phyloP scores from a whole-genome alignment of 2,888 invertebrate genomes.

The Hirtodrosophila alboralis region DNA sequence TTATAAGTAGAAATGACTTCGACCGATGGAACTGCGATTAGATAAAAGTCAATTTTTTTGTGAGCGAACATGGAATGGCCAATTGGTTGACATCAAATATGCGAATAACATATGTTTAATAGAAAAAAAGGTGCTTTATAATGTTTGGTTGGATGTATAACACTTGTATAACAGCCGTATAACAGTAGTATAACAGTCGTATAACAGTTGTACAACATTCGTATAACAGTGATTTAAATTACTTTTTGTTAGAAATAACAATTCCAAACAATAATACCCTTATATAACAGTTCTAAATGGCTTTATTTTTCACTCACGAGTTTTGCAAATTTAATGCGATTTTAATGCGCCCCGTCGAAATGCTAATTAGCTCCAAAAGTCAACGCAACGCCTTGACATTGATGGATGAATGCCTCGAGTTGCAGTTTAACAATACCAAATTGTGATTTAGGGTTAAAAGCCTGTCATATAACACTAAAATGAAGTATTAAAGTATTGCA shows the following conservation, averaged over 20 bases:
- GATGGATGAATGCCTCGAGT: conserved; percentile 56
- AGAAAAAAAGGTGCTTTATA: no score
- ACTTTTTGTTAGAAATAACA: no score
- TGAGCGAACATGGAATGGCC: conserved; percentile 4
- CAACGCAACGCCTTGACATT: conserved; percentile 51
- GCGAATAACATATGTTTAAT: conserved; percentile 9
- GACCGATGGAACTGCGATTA: conserved; percentile 39
- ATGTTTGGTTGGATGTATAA: conserved; percentile 22
- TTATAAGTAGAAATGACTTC: conserved; percentile 28
- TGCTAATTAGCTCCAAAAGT: conserved; percentile 54
- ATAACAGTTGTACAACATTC: not conserved
- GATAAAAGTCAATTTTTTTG: conserved; percentile 41
- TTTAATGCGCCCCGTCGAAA: conserved; percentile 19
- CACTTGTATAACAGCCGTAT: conserved; percentile 1
- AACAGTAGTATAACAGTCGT: conserved; percentile 16
- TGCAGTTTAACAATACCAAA: conserved; percentile 12
- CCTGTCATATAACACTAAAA: not conserved
- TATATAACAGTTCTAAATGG: conserved; percentile 3
- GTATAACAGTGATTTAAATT: conserved; percentile 16
- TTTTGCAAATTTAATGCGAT: conserved; percentile 24
- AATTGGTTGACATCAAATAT: conserved; percentile 14
- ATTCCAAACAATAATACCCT: not conserved
- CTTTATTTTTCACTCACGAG: conserved; percentile 23
- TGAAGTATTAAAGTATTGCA: conserved; percentile 5
- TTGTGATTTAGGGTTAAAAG: not conserved